These are phyloP conservation scores for Anolis sagrei DNA, from an alignment of 2,113 vertebrate genomes.

Conservation along the genomic window DNA sequence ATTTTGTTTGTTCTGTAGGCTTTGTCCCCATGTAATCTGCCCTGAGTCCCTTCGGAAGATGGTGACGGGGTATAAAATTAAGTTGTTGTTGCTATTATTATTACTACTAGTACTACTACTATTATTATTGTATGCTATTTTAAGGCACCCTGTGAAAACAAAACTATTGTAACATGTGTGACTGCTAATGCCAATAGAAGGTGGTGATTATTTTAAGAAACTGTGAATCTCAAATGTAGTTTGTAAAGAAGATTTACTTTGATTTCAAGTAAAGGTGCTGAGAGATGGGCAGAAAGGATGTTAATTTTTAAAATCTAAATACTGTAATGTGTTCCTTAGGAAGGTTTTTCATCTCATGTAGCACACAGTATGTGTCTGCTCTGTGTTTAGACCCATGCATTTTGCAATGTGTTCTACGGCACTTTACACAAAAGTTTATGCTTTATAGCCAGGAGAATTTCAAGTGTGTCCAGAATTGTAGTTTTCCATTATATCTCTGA, in stretches of 20 bases:
- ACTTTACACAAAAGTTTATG: not conserved
- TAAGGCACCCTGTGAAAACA: not conserved
- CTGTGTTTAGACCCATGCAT: not conserved
- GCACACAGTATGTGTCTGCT: not conserved
- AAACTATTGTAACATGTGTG: not conserved
- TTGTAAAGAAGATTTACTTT: not conserved
- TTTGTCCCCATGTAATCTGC: too few species aligned
- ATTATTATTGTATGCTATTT: not conserved
- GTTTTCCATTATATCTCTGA: not conserved
- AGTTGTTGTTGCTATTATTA: too few species aligned
- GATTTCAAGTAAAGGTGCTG: not conserved
- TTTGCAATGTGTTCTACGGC: not conserved
- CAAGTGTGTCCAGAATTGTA: not conserved
- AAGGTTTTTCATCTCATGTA: not conserved
- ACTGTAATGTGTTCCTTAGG: too few species aligned
- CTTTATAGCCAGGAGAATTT: not conserved
- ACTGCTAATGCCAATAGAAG: not conserved
- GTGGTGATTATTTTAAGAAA: not conserved
- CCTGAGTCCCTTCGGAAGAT: too few species aligned
- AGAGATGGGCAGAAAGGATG: not conserved
- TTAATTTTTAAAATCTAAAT: not conserved
- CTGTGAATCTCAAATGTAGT: not conserved
- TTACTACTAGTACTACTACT: too few species aligned
- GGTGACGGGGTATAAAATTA: too few species aligned
- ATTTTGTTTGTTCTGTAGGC: too few species aligned